Base-by-base conservation (phyloP, 1,140 invertebrate genomes). In the Heliconius eleuchia region DNA sequence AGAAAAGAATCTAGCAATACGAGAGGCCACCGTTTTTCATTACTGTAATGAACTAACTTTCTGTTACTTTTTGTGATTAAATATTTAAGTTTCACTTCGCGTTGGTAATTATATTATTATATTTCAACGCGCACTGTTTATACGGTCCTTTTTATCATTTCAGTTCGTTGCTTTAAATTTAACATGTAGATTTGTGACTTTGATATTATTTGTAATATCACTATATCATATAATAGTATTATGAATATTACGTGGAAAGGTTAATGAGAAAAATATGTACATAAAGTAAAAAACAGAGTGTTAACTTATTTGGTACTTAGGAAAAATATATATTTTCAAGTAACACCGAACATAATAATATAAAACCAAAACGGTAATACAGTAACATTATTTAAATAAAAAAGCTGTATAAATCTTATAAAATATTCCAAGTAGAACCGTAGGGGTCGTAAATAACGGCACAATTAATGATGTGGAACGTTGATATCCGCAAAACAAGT, bases 21-120 rank as follows among this genome's bases (percentile, higher is more conserved):
- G 82, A 90, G 85, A 86, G 86, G 85, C 84, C 87, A 91, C 87
- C 91, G 87, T 90, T 89, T 92, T 89, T 89, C 90, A 93, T 92
- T 91, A 91, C 84, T 80, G 83, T 92, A 92, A 92, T 92, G 89
- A 88, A 92, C 87, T 91, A 91, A 91, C 84, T 88, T 90, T 86
- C 87, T 84, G 86, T 83, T 87, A 86, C 87, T 89, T 91, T 66
- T 87, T 86, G 88, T 81, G 82, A 86, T 87, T 87, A 84, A 87
- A 88, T 89, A 90, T 90, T 55, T 70, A 70, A 70, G 60, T 76
- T 30, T 71, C 23, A 4, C 18, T 30, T 71, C 23, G 9, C 23
- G 42, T n/a, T 70, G 57, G 55, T 76, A 71, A 76, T 76, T 76
- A 76, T n/a, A 66, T 76, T 76, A 60, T 76, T 66, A 66, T 66